phyloP scores from a whole-genome alignment of 2,113 vertebrate genomes.

The Chaetorhynchus papuensis region DNA sequence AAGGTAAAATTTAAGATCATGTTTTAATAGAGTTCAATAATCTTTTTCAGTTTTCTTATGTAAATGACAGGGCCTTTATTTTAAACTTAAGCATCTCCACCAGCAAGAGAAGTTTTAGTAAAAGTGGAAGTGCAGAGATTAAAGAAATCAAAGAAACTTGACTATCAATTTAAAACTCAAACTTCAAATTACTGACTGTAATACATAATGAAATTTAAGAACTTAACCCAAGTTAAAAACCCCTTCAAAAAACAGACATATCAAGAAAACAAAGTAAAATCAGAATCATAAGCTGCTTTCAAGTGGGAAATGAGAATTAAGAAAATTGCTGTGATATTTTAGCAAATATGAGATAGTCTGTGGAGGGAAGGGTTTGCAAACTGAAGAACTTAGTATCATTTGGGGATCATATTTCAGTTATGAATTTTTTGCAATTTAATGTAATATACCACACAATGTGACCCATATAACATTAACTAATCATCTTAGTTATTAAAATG shows the following conservation, averaged over 20 bases:
- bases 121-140: background rate
- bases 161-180: background rate
- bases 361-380: background rate
- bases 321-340: background rate
- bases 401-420: background rate
- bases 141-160: background rate
- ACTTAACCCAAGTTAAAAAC: background rate
- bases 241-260: background rate
- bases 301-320: background rate
- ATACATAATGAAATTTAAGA: background rate
- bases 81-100: background rate
- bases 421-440: background rate
- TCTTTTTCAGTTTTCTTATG: background rate
- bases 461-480: background rate
- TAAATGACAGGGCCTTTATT: fast-evolving
- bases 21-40: background rate
- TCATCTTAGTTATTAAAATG: slow-evolving; percentile 35
- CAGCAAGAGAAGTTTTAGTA: background rate
- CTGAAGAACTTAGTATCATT: background rate
- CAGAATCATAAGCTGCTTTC: background rate
- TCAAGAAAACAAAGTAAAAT: background rate
- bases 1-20: background rate
- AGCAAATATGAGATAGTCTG: background rate
- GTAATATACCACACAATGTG: background rate
- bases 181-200: background rate